phyloP scores from a whole-genome alignment of 2,113 vertebrate species.

The Stigmatopora nigra region DNA sequence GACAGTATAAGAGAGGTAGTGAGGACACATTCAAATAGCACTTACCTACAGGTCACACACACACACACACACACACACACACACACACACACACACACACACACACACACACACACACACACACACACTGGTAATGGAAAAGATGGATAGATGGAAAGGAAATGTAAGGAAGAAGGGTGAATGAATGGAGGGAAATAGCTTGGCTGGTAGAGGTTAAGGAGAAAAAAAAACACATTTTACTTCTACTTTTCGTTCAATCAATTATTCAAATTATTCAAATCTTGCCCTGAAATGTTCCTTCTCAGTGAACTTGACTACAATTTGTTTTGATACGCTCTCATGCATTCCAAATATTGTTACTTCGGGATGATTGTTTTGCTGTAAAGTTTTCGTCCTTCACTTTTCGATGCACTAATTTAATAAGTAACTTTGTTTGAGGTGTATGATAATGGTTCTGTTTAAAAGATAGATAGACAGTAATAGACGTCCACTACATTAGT shows the following conservation, averaged over 20 bases:
- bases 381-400: neutral
- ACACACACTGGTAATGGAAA: constrained; percentile 42
- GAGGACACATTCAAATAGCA: constrained; percentile 39
- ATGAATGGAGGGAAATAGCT: constrained; percentile 11
- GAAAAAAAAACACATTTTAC: neutral
- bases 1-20: neutral
- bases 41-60: constrained; percentile 44
- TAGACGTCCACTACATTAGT: no score
- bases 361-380: neutral
- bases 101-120: no score
- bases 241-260: neutral
- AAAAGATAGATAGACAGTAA: neutral
- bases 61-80: no score
- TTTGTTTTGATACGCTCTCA: neutral
- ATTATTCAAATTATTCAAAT: neutral
- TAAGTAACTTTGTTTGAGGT: neutral
- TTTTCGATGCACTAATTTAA: neutral
- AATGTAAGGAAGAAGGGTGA: constrained; percentile 14
- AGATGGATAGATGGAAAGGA: constrained; percentile 30
- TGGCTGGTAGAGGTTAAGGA: neutral
- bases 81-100: constrained; percentile 9
- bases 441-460: neutral
- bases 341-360: neutral
- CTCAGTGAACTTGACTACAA: neutral
- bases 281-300: neutral